A percentile compares a stretch with the other conserved stretches of the same genome.
Conservation (phyloP, 30 jellyfish, hydroid and myxozoan genomes). For the Pelagia noctiluca region DNA sequence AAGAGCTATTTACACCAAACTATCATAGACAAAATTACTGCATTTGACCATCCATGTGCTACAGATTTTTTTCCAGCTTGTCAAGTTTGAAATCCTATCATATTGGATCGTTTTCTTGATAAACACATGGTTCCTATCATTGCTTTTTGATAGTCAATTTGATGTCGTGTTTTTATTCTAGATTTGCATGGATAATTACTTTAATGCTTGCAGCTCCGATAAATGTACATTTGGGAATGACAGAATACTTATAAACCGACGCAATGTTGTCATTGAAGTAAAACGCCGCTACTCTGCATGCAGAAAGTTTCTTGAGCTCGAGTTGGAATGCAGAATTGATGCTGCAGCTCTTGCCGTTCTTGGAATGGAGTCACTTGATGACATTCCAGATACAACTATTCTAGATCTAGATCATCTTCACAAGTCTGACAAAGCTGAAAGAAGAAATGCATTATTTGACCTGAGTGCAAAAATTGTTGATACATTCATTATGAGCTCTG, state of each 20-base stretch:
- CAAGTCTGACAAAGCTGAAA: background rate
- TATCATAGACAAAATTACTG: no score
- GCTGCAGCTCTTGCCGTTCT: slow-evolving; percentile 22
- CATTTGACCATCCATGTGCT: no score
- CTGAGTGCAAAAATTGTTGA: no score
- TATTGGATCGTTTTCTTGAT: no score
- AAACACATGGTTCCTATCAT: no score
- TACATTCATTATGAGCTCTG: background rate
- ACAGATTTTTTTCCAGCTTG: no score
- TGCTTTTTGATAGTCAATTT: no score
- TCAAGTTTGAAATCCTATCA: no score
- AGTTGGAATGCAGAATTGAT: slow-evolving; percentile 7
- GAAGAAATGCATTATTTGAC: background rate
- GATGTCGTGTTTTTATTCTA: no score
- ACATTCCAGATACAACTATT: slow-evolving; percentile 3
- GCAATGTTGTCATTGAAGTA: background rate
- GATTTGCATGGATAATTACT: slow-evolving; percentile 25
- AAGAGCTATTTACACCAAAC: no score
- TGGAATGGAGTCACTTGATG: background rate
- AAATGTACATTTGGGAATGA: slow-evolving; percentile 9
- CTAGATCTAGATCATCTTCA: background rate
- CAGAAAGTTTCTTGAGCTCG: background rate
- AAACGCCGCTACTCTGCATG: slow-evolving; percentile 3
- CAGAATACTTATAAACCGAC: slow-evolving; percentile 12
- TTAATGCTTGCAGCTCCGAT: slow-evolving; percentile 1